Conservation (phyloP, 2,113 vertebrate species). For the Alexandromys fortis region DNA sequence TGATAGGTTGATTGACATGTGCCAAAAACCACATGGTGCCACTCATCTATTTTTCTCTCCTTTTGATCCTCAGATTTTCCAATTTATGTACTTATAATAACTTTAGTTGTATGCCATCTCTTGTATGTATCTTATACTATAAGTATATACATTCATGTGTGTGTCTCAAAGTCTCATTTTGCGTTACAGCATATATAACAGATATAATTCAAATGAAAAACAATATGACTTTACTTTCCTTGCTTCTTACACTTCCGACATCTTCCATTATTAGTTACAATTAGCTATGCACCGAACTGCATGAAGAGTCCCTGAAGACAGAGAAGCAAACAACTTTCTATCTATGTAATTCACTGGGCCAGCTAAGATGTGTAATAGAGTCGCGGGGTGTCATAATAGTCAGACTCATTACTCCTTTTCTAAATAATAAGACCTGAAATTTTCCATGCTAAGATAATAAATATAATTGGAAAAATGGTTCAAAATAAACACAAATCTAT, state of each 20-base stretch:
- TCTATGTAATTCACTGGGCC: not conserved
- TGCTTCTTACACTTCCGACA: not conserved
- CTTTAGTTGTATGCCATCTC: not conserved
- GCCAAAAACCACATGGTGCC: not conserved
- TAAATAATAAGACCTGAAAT: constrained; percentile 17
- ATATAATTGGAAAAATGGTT: not conserved
- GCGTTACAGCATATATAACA: not conserved
- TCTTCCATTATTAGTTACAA: constrained; percentile 8
- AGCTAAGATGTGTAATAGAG: not conserved
- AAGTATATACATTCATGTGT: not conserved
- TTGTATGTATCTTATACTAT: not conserved
- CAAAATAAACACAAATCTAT: not conserved
- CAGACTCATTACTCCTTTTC: not conserved
- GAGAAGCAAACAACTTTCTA: constrained; percentile 2
- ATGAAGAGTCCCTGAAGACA: not conserved
- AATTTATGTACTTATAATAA: not conserved
- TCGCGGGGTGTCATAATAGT: not conserved
- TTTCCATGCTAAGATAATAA: constrained; percentile 2
- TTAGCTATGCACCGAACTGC: not conserved
- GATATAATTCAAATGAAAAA: constrained; percentile 29
- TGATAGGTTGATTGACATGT: not conserved
- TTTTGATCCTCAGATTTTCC: constrained; percentile 20
- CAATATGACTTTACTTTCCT: not conserved
- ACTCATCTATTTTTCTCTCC: constrained; percentile 30
- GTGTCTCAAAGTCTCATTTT: not conserved